Conservation (phyloP, 2,888 invertebrate genomes). For the Argyresthia goedartella region DNA sequence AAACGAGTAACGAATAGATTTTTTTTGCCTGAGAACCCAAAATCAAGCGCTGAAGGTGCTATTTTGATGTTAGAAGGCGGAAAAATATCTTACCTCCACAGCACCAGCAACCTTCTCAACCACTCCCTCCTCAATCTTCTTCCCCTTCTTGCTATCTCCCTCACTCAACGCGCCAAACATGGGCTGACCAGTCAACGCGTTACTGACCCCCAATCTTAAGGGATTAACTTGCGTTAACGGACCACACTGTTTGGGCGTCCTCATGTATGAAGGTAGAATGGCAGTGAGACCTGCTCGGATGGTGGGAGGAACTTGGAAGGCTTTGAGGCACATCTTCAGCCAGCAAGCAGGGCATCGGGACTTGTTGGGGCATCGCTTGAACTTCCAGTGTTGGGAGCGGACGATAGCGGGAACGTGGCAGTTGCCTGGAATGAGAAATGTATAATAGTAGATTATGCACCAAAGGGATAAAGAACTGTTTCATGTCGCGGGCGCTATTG, state of each 20-base stretch:
- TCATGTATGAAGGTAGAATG: conserved; percentile 78
- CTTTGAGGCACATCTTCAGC: conserved; percentile 85
- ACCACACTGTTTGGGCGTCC: conserved; percentile 33
- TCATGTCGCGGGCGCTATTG: too few relatives aligned
- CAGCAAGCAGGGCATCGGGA: conserved; percentile 89
- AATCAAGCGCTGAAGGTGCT: too few relatives aligned
- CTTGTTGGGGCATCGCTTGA: conserved; percentile 77
- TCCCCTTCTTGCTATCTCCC: conserved; percentile 38
- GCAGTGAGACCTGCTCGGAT: conserved; percentile 76
- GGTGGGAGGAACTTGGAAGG: conserved; percentile 81
- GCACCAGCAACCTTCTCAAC: background rate
- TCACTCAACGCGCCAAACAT: conserved; percentile 29
- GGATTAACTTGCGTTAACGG: conserved; percentile 41
- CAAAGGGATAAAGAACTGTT: too few relatives aligned
- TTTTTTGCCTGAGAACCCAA: too few relatives aligned
- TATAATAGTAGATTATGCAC: too few relatives aligned
- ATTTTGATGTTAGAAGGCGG: too few relatives aligned
- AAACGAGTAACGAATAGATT: too few relatives aligned
- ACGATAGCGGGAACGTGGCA: conserved; percentile 81
- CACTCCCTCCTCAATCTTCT: conserved; percentile 30
- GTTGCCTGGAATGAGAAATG: conserved; percentile 56
- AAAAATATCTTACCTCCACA: background rate
- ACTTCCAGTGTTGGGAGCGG: conserved; percentile 78
- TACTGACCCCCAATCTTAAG: conserved; percentile 30
- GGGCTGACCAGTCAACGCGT: conserved; percentile 28